Conservation (phyloP, 2,888 invertebrate genomes). For the Phyto melanocephala region DNA sequence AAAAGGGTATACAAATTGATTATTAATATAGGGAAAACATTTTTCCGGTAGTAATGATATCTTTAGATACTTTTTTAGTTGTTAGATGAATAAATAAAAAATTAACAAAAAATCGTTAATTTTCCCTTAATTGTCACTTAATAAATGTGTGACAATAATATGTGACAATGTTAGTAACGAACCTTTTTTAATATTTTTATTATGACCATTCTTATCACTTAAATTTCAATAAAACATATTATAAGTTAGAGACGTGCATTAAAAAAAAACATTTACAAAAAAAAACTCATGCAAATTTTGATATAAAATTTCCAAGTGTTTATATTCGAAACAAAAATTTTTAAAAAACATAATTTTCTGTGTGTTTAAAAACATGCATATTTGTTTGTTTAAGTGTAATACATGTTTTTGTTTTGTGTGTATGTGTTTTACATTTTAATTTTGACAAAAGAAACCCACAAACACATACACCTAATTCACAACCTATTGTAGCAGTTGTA, state of each 20-base stretch:
- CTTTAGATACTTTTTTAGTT: too few species aligned
- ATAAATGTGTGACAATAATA: too few species aligned
- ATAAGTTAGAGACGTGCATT: constrained; percentile 30
- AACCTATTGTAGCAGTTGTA: too few species aligned
- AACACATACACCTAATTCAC: too few species aligned
- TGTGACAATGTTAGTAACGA: too few species aligned
- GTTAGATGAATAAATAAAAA: too few species aligned
- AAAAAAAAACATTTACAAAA: not conserved
- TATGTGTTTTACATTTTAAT: not conserved
- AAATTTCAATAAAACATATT: not conserved
- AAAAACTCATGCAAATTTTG: constrained; percentile 55
- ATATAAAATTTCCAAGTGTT: not conserved
- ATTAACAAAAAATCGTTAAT: too few species aligned
- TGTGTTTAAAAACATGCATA: constrained; percentile 40
- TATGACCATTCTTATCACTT: constrained; percentile 2
- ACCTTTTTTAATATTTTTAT: too few species aligned
- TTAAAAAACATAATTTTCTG: not conserved
- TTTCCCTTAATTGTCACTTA: too few species aligned
- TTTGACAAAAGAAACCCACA: not conserved
- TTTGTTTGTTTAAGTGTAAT: not conserved
- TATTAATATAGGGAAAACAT: too few species aligned
- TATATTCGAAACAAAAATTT: not conserved
- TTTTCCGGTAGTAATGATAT: too few species aligned
- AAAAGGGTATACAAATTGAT: too few species aligned
- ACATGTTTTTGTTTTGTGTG: not conserved